Percentiles rank a stretch among this genome's conserved stretches.
These are phyloP conservation scores for Sebastiscus albofasciatus DNA, from an alignment of 2,797 vertebrate species.

Conservation along the genomic window DNA sequence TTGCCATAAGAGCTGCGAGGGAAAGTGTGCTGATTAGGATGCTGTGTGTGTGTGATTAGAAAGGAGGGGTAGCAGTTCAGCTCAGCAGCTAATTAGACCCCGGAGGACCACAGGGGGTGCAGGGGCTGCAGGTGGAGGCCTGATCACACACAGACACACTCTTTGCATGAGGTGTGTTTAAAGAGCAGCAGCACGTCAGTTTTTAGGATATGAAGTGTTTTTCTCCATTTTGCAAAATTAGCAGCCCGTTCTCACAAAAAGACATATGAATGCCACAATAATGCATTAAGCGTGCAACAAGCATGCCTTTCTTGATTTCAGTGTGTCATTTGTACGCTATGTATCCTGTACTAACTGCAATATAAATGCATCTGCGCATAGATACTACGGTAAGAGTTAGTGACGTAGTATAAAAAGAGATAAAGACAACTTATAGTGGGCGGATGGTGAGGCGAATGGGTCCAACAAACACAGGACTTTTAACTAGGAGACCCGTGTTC, in stretches of 20 bases:
- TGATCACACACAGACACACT: slow-evolving; percentile 5
- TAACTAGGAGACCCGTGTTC: too few species aligned
- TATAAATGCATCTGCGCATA: too few species aligned
- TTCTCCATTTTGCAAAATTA: background rate
- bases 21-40: slow-evolving; percentile 45
- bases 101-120: slow-evolving; percentile 4
- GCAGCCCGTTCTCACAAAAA: too few species aligned
- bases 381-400: too few species aligned
- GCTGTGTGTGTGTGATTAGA: slow-evolving; percentile 41
- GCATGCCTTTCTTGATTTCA: accelerated
- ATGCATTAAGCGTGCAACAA: too few species aligned
- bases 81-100: slow-evolving; percentile 65
- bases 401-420: too few species aligned
- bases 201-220: background rate
- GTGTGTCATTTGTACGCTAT: too few species aligned
- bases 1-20: slow-evolving; percentile 13
- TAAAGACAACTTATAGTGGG: too few species aligned
- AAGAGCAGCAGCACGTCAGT: background rate
- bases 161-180: background rate
- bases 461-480: too few species aligned
- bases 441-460: too few species aligned
- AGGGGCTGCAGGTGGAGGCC: slow-evolving; percentile 15
- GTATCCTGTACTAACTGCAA: too few species aligned
- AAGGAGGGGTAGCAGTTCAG: slow-evolving; percentile 21
- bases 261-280: too few species aligned